Base-by-base conservation (phyloP, 2,888 invertebrate genomes). In the Drosophila pegasa region DNA sequence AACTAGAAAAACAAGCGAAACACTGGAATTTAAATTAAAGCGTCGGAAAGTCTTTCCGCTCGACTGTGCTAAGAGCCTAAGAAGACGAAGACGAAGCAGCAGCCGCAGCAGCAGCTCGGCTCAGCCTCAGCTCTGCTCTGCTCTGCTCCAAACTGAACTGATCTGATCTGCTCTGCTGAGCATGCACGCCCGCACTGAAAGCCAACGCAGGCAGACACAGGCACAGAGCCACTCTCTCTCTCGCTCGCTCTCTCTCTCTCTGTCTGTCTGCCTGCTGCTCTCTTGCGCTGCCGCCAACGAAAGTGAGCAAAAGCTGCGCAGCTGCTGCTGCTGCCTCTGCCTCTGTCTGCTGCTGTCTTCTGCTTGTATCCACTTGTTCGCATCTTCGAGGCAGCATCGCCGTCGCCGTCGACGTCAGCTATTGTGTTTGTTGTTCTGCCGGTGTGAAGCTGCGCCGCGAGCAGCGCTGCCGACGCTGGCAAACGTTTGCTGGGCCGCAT, bases 281-380 rank as follows among this genome's bases (percentile, higher is more conserved):
- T 3, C 35, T 25, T 45, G 55, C 41, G 41, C 40, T 45, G 59
- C 59, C 33, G 62, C 63, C 69, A 78, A 62, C 79, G 78, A 86
- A 86, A 82, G 75, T 82, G 74, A 82, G 78, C 70, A 55, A 33
- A 25, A 56, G 55, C 56, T 63, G 35, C 50, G 58, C 57, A 63
- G 66, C 55, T 61, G 66, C 68, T 75, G 66, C 43, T 45, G 33
- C 40, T 9, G 60, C 52, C 41, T 45, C 41, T 58, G 22, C 50
- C 29, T 41, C 12, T 2, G 35, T n/a, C 29, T 52, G 52, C 50
- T 66, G 51, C 38, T 47, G 58, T 69, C 73, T 71, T 74, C 75
- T 60, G 78, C 76, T 69, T 72, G 56, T 73, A 78, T 80, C 80
- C 75, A 80, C 84, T 86, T 86, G 77, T 80, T 86, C 74, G 77